Base-by-base conservation (phyloP, 2,888 invertebrate genomes). In the Apodemia hepburni region DNA sequence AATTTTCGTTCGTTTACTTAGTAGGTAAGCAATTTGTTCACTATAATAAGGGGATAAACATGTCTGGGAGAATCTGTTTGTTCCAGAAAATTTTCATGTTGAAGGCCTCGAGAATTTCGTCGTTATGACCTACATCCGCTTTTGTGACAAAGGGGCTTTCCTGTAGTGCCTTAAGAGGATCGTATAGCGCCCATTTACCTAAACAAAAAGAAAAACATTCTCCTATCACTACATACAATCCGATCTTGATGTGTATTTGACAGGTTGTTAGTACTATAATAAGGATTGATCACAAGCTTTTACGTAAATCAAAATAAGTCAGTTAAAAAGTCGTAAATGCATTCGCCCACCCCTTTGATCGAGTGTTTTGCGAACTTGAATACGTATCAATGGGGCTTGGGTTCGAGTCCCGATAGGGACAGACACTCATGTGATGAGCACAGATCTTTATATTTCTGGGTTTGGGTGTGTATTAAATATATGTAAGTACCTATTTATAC, bases 11-110 rank as follows among this genome's bases (percentile, higher is more conserved):
- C 42, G 8, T 47, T 47, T 17, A 47, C 45, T 47, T 47, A 17
- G 2, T n/a, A 45, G n/a, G n/a, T 45, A 45, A 45, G 45, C 45
- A 45, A 45, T n/a, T 45, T 38, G 38, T 38, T 45, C n/a, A 45
- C n/a, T 45, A 45, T 45, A 45, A 45, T 45, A 54, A 61, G 58
- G 38, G 57, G 42, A 57, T 38, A n/a, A 45, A 45, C n/a, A 45
- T n/a, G 45, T 45, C 45, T n/a, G 45, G 3, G 45, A 7, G 45
- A 45, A 51, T 61, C 38, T 54, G 38, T 51, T 47, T 49, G 45
- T 45, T 15, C 45, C 45, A 45, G 45, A 45, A 45, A 45, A 45
- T 45, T n/a, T 45, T 45, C 45, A 45, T 45, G 45, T 45, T 42
- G 15, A n/a, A 42, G 15, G 42, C 42, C 42, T 42, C n/a, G 42